phyloP scores from a whole-genome alignment of 2,888 invertebrate species.

The Pollenia griseotomentosa region DNA sequence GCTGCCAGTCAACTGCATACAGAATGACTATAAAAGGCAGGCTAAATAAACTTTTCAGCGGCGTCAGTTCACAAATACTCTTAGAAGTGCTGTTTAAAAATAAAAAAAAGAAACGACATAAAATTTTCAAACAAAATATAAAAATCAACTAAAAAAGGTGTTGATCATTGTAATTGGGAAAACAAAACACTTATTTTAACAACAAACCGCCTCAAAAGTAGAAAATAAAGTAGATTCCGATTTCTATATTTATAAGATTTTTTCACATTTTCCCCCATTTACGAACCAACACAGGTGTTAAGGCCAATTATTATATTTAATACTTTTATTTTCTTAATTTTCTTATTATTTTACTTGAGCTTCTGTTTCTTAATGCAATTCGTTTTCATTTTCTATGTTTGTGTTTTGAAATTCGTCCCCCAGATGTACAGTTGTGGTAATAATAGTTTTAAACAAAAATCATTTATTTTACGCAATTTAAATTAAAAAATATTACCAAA shows the following conservation, averaged over 20 bases:
- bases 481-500: neutral
- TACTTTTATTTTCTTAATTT: conserved; percentile 9
- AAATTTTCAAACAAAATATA: conserved; percentile 10
- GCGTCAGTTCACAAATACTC: conserved; percentile 4
- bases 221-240: conserved; percentile 10
- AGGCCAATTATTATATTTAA: conserved; percentile 15
- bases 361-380: conserved; percentile 5
- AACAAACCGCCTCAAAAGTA: neutral
- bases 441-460: neutral
- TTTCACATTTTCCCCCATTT: neutral
- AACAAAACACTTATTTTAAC: conserved; percentile 29
- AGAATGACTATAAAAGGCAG: conserved; percentile 39
- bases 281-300: conserved; percentile 26
- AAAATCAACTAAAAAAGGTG: conserved; percentile 21
- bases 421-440: neutral
- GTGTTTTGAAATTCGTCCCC: neutral
- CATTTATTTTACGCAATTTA: too few species aligned
- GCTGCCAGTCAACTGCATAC: conserved; percentile 17
- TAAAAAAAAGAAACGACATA: neutral
- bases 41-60: neutral
- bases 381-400: neutral
- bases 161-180: conserved; percentile 28
- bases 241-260: conserved; percentile 14
- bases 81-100: neutral
- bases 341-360: neutral